A percentile compares a stretch with the other conserved stretches of the same genome.
Evolutionary conservation across 2,113 vertebrate genomes (phyloP).

Genomic region (Oryctolagus cuniculus): mOryCun1.1 NC_091445.1:12608501-12609000

Average conservation of each 20-base stretch:
- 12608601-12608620: neutral
- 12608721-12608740: no score
- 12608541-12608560: neutral
- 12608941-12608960: neutral
- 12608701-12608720: no score
- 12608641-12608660: no score
- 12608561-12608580: neutral
- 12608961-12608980: neutral
- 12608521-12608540: neutral
- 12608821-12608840: no score
- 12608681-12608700: no score
- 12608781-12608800: no score
- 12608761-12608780: no score
- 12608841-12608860: neutral
- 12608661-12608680: no score
- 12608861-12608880: neutral
- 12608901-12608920: neutral
- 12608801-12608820: no score
- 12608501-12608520: neutral
- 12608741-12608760: no score
- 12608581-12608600: neutral
- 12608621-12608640: neutral
- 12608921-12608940: neutral
- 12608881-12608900: neutral
- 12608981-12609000: neutral